Percentiles rank a stretch among this genome's conserved stretches.
These are phyloP conservation scores for Protonibea diacanthus DNA, from an alignment of 2,797 vertebrate species.

Conservation along the genomic window DNA sequence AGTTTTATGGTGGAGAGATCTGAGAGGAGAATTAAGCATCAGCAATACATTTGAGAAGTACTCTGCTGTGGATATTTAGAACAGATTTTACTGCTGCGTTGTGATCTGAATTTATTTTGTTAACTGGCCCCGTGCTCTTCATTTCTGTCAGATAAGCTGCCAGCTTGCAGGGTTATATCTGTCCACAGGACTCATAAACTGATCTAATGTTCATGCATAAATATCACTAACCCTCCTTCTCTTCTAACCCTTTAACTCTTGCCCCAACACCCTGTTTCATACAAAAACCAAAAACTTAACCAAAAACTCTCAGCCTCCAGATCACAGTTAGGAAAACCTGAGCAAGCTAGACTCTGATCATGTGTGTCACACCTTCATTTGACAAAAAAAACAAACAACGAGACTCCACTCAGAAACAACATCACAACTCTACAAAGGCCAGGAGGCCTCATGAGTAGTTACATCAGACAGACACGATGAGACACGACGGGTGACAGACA, in stretches of 20 bases:
- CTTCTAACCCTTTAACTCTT: constrained; percentile 1
- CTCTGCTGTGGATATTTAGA: constrained; percentile 12
- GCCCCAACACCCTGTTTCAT: neutral
- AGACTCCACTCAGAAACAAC: neutral
- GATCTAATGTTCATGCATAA: constrained; percentile 4
- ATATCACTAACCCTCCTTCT: neutral
- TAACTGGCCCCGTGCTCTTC: constrained; percentile 27
- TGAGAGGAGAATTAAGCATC: constrained; percentile 12
- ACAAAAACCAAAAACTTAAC: constrained; percentile 6
- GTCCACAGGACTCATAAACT: constrained; percentile 31
- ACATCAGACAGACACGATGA: constrained; percentile 3
- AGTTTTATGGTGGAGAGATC: neutral
- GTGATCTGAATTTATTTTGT: constrained; percentile 23
- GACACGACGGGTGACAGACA: constrained; percentile 19
- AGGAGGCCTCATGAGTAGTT: neutral
- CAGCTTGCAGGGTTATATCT: neutral
- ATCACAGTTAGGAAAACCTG: constrained; percentile 8
- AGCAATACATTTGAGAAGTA: constrained; percentile 3
- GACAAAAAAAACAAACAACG: no score
- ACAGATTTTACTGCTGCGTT: constrained; percentile 19
- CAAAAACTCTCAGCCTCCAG: neutral
- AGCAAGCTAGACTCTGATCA: constrained; percentile 3
- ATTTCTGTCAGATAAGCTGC: constrained; percentile 23
- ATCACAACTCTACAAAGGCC: neutral
- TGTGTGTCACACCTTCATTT: neutral